These are phyloP conservation scores for Epsilonema sp. DNA, from an alignment of 2,888 invertebrate genomes.

Conservation along the genomic window DNA sequence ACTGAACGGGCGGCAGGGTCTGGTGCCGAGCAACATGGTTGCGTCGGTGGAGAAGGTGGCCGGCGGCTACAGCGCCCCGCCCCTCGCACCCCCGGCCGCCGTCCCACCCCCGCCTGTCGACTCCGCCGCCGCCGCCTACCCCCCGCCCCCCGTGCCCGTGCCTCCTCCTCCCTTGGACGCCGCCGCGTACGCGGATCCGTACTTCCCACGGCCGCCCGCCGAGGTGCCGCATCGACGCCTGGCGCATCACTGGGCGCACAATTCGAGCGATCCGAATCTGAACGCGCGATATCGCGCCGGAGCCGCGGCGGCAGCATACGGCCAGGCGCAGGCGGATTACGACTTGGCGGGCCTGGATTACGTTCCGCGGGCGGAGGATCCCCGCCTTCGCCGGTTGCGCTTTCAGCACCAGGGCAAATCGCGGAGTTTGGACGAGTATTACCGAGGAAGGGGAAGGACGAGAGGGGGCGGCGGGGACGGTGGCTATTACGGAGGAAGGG, in stretches of 20 bases:
- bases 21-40: slow-evolving; percentile 96
- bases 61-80: slow-evolving; percentile 15
- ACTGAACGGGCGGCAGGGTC: slow-evolving; percentile 41
- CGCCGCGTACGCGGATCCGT: not conserved
- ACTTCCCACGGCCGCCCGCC: not conserved
- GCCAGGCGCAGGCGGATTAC: slow-evolving; percentile 8
- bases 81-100: slow-evolving; percentile 18
- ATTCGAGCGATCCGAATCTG: not conserved
- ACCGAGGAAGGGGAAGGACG: not conserved
- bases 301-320: not conserved
- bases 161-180: slow-evolving; percentile 12
- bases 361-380: slow-evolving; percentile 10
- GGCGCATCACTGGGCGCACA: not conserved
- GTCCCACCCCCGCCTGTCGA: not conserved
- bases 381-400: slow-evolving; percentile 19
- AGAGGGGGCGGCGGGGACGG: too few relatives aligned
- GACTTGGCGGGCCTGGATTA: not conserved
- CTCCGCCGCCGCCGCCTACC: slow-evolving; percentile 16
- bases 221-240: not conserved
- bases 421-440: slow-evolving; percentile 17
- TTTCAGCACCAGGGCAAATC: slow-evolving; percentile 22
- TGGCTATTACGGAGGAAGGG: not conserved
- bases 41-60: slow-evolving; percentile 49
- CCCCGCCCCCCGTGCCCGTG: not conserved
- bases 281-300: not conserved